Evolutionary conservation across 1,140 invertebrate genomes (phyloP), one percentile per base, ranked within the genome.

Genomic region (Psix sp.): DNA sequence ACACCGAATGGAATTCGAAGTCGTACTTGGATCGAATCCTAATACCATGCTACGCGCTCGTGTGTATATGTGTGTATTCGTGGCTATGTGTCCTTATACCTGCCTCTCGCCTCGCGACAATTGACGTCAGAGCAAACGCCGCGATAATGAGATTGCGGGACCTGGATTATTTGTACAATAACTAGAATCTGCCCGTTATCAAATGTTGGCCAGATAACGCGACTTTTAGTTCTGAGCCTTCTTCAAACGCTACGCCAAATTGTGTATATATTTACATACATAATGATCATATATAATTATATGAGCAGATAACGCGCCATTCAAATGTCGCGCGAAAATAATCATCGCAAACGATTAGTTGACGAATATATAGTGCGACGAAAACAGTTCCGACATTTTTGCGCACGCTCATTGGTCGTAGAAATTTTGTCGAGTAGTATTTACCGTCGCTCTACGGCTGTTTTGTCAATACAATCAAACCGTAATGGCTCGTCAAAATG

Each of bases 141-240:
- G 49, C 42, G 67, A 71, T 71, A 71, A 71, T 62, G 36, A 62
- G 56, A 62, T 62, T 71, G 57, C 67, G 67, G 57, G 49, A 43
- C 49, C 49, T 71, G 67, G 57, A 71, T 71, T 71, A 70, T 62
- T 70, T 70, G 66, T 70, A 60, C 66, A 70, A 70, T 70, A 60
- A 62, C 62, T 70, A 62, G 48, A 70, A 60, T 56, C 35, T 35
- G 39, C 35, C 40, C 35, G 42, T 54, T 70, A 70, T 70, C 66
- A 70, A 60, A 62, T 43, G 49, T 54, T 62, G 33, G 48, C 35
- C 14, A 38, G 56, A 70, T 70, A 62, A 70, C 17, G 24, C 21
- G 29, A 60, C 17, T 60, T 52, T 57, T 21, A 52, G 40, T 38
- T 59, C 35, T 15, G 21, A 68, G 18, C 31, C 45, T 59, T 59